These are phyloP conservation scores for Drosophila lini DNA, from an alignment of 1,140 invertebrate genomes.

Conservation along the genomic window DNA sequence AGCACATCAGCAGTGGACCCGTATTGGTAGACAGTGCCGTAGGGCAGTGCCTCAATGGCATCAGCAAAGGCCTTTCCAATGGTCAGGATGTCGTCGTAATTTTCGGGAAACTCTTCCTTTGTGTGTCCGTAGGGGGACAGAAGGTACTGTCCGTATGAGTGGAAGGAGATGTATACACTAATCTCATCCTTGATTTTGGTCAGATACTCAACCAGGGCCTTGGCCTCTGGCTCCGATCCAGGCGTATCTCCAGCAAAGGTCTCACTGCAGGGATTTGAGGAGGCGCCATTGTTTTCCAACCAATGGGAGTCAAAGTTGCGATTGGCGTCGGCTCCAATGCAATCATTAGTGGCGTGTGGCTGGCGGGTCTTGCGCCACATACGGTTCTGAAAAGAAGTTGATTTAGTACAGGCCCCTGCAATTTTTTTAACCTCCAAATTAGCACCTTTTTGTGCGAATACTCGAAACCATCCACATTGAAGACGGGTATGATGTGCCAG, in stretches of 20 bases:
- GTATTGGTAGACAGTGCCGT: conserved; percentile 85
- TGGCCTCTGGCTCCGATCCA: conserved; percentile 92
- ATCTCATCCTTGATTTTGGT: conserved; percentile 84
- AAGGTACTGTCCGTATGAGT: conserved; percentile 85
- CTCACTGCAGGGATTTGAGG: conserved; percentile 86
- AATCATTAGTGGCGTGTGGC: conserved; percentile 73
- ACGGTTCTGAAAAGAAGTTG: conserved; percentile 72
- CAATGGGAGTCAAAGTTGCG: conserved; percentile 89
- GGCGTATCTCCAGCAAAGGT: conserved; percentile 88
- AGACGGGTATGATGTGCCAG: conserved; percentile 89
- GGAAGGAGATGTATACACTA: conserved; percentile 86
- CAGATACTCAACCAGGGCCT: conserved; percentile 86
- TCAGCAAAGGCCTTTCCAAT: conserved; percentile 85
- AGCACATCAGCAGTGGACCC: conserved; percentile 86
- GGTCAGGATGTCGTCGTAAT: conserved; percentile 85
- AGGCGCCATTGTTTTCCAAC: conserved; percentile 84
- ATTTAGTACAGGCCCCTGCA: fast-evolving
- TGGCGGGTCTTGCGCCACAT: conserved; percentile 86
- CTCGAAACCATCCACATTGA: conserved; percentile 91
- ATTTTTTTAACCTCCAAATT: too few species aligned
- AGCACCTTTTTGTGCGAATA: conserved; percentile 85
- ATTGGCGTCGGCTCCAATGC: conserved; percentile 89
- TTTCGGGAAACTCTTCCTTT: conserved; percentile 81
- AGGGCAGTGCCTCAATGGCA: conserved; percentile 84
- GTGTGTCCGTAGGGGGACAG: conserved; percentile 86